Base-by-base conservation (phyloP, 2,797 vertebrate species). In the Neosilurus mollespiculum region DNA sequence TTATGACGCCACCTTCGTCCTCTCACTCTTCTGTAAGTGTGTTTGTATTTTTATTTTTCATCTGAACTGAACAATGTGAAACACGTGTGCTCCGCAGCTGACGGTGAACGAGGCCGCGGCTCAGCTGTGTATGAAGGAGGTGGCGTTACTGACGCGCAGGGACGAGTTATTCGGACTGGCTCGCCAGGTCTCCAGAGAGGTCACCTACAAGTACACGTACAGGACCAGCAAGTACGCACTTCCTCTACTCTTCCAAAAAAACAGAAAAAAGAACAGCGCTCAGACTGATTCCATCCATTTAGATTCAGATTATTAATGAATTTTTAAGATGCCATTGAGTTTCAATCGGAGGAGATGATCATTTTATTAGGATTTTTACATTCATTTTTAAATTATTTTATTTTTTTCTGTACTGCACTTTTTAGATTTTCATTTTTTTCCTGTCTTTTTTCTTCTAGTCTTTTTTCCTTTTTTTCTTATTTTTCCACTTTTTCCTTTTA, bases 171-270 rank as follows among this genome's bases (percentile, higher is more conserved):
- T 99, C 20, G 97, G 96, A 0, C 93, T 99, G 82, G 97, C 98
- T 16, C 94, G 98, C 54, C 98, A 99, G 89, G 97, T 99, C 87
- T 99, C 98, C 88, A 95, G 98, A 88, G 98, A 99, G 90, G 98
- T 99, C 89, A 99, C 98, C 24, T 99, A 99, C 93, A 99, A 99
- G 87, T 99, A 99, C 87, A 99, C 97, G 56, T 99, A 99, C 93
- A 95, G 97, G 91, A 97, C 97, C 88, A 98, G 97, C 94, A 99
- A 97, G 98, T 99, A 96, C 93, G 96, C 80, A 70, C 58, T 30
- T 51, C 62, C 54, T 61, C 24, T 56, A 2, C 73, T 18, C 58
- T 59, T 71, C 18, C 43, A 43, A 43, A 43, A 43, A 43, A 43
- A 30, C 30, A 30, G 30, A 8, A 43, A 43, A 4, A 43, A 4